Evolutionary conservation across 2,888 invertebrate genomes (phyloP).

Genomic region (Celastrina argiolus): DNA sequence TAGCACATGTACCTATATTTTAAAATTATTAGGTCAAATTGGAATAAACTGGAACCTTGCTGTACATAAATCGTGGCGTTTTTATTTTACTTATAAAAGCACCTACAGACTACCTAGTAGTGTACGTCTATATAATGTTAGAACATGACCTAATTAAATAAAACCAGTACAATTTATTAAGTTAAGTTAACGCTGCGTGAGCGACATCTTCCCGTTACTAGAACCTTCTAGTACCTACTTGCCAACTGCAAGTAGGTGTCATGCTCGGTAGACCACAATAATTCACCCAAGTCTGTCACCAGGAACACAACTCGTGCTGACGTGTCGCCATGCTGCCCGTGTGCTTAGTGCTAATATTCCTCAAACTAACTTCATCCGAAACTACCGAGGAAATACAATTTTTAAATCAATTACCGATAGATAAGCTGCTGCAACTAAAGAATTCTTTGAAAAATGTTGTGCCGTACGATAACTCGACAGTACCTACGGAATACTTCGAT

Average conservation of each 20-base stretch:
- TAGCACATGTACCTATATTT: too few relatives aligned
- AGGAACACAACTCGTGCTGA: constrained; percentile 35
- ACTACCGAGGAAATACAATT: constrained; percentile 63
- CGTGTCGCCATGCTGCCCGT: constrained; percentile 45
- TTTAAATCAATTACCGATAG: constrained; percentile 83
- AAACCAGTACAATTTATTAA: too few relatives aligned
- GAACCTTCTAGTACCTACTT: too few relatives aligned
- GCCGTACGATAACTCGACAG: constrained; percentile 48
- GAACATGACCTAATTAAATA: too few relatives aligned
- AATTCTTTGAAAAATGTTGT: constrained; percentile 58
- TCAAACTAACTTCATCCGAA: constrained; percentile 42
- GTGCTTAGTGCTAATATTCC: constrained; percentile 37
- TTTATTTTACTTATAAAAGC: too few relatives aligned
- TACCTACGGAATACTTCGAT: constrained; percentile 44
- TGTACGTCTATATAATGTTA: too few relatives aligned
- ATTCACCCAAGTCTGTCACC: constrained; percentile 36
- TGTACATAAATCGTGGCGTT: too few relatives aligned
- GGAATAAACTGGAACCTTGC: too few relatives aligned
- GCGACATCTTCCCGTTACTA: constrained; percentile 13
- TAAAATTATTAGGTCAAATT: too few relatives aligned
- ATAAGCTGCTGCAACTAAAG: constrained; percentile 82
- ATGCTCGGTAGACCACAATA: constrained; percentile 60
- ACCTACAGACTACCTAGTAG: too few relatives aligned
- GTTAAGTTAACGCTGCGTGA: neutral
- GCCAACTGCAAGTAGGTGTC: constrained; percentile 46